Evolutionary conservation across 2,797 vertebrate species (phyloP).

Genomic region (Xenops minutus): DNA sequence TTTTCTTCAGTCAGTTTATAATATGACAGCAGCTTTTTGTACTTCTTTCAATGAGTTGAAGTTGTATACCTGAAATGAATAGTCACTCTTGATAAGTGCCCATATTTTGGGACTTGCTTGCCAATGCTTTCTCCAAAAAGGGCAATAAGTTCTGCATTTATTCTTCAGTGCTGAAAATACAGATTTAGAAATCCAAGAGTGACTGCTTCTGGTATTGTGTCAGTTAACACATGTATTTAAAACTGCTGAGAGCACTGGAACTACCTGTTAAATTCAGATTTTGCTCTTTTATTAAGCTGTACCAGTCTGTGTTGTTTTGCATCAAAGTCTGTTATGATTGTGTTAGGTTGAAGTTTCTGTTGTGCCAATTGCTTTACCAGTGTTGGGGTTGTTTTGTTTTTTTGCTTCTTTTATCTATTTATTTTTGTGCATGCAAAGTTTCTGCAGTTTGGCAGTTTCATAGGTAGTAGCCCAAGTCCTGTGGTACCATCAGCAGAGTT

Average conservation of each 20-base stretch:
- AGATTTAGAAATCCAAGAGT: not conserved
- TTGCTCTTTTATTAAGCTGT: not conserved
- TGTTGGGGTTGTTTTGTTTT: not conserved
- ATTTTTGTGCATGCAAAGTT: not conserved
- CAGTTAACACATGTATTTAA: not conserved
- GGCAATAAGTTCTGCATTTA: not conserved
- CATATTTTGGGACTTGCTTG: not conserved
- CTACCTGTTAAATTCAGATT: not conserved
- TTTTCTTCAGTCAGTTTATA: not conserved
- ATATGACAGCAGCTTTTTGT: not conserved
- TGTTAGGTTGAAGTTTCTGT: not conserved
- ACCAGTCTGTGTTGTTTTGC: not conserved
- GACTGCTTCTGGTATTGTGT: not conserved
- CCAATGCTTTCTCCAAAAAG: not conserved
- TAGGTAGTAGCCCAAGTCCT: not conserved
- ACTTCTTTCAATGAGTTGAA: not conserved
- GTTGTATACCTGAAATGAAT: not conserved
- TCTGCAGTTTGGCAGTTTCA: not conserved
- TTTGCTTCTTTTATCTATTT: not conserved
- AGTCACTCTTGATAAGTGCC: not conserved
- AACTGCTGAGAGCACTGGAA: not conserved
- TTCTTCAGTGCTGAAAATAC: not conserved
- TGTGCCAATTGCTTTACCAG: not conserved
- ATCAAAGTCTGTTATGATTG: not conserved
- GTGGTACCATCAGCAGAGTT: not conserved